Evolutionary conservation across 2,797 vertebrate genomes (phyloP).

Genomic region (Xerus rutilus): DNA sequence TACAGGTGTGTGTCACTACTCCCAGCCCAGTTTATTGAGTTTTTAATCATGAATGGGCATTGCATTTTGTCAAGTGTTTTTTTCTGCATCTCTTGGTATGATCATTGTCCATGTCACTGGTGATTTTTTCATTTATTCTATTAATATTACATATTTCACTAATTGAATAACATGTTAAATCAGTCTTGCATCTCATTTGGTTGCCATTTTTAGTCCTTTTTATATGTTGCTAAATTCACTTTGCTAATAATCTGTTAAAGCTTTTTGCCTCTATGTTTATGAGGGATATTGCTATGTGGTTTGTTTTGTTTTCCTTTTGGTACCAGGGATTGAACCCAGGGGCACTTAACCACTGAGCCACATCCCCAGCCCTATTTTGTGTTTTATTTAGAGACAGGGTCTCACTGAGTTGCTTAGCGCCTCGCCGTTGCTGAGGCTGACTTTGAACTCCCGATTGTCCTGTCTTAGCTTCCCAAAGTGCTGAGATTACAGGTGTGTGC

Average conservation of each 20-base stretch:
- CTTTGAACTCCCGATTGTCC: no score
- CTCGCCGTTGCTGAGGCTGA: no score
- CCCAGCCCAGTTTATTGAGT: neutral
- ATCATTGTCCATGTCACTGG: neutral
- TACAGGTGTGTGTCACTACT: neutral
- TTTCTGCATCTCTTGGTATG: neutral
- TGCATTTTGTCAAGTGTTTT: neutral
- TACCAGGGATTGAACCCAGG: no score
- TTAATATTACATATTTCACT: neutral
- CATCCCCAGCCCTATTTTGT: no score
- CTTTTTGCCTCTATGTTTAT: neutral
- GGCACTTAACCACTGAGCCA: no score
- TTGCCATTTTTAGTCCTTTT: neutral
- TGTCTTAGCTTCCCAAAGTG: no score
- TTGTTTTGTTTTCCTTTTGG: neutral
- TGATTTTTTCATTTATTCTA: neutral
- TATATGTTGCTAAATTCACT: neutral
- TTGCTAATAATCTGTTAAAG: neutral
- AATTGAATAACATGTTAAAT: neutral
- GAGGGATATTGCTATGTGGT: neutral
- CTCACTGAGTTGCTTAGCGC: no score
- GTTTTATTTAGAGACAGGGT: no score
- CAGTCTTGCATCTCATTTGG: neutral
- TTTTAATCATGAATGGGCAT: neutral
- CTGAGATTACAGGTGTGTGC: no score